Conservation (phyloP, 2,888 invertebrate genomes). For the Calliopum simillimum region DNA sequence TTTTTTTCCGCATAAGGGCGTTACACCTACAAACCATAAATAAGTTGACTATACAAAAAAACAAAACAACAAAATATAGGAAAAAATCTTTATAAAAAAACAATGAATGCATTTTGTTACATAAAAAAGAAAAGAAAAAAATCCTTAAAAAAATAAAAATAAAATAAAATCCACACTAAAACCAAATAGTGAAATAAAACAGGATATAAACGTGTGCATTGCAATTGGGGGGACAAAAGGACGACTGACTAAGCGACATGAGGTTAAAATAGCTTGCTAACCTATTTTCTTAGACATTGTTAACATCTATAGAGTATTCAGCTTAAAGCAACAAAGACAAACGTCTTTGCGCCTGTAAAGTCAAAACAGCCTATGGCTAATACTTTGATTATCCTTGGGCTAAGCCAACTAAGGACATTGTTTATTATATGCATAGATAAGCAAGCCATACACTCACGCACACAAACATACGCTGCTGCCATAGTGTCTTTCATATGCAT, state of each 20-base stretch:
- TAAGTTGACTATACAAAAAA: no score
- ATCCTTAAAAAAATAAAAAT: not conserved
- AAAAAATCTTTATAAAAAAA: no score
- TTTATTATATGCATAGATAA: constrained; percentile 36
- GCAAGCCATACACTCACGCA: constrained; percentile 6
- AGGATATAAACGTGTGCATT: constrained; percentile 19
- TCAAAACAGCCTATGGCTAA: constrained; percentile 32
- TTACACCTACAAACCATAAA: no score
- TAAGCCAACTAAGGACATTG: constrained; percentile 32
- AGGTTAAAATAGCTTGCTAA: constrained; percentile 8
- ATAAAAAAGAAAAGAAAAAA: no score
- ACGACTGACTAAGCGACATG: no score
- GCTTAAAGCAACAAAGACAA: constrained; percentile 8
- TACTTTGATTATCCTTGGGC: constrained; percentile 38
- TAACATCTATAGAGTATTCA: not conserved
- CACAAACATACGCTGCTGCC: no score
- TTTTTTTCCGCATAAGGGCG: no score
- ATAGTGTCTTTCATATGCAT: not conserved
- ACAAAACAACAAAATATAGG: no score
- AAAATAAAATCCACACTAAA: not conserved
- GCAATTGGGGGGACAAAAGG: not conserved
- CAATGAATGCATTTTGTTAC: constrained; percentile 21
- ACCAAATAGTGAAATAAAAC: not conserved
- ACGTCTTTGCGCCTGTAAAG: not conserved
- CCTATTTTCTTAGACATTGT: constrained; percentile 26